Conservation (phyloP, 2,113 vertebrate genomes). For the Progne subis region DNA sequence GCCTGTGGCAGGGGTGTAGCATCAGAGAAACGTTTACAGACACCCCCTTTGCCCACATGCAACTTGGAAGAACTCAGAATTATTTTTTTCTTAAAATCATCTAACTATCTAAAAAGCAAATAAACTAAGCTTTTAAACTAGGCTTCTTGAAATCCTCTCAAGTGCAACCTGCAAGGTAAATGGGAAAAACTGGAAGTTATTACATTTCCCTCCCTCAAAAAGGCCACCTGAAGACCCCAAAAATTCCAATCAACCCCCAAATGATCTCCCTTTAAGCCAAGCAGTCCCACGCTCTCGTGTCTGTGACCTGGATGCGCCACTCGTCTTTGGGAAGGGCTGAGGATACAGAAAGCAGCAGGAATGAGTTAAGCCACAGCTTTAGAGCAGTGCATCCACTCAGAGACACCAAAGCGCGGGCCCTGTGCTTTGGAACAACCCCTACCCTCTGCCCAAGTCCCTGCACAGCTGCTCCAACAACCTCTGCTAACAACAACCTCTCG, state of each 20-base stretch:
- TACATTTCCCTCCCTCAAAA: neutral
- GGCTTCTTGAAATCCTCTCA: slow-evolving; percentile 20
- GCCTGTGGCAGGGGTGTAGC: neutral
- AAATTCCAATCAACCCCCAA: neutral
- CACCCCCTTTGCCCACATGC: neutral
- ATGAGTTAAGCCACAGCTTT: neutral
- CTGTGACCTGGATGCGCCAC: neutral
- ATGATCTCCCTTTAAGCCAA: neutral
- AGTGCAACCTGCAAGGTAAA: slow-evolving; percentile 38
- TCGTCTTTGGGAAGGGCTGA: neutral
- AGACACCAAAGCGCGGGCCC: neutral
- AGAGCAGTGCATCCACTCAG: neutral
- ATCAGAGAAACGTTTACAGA: neutral
- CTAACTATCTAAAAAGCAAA: neutral
- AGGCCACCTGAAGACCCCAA: neutral
- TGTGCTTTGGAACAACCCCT: neutral
- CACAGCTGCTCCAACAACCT: neutral
- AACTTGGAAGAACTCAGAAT: neutral
- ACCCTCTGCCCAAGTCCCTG: neutral
- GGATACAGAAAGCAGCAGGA: neutral
- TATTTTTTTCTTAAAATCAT: neutral
- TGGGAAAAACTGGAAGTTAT: neutral
- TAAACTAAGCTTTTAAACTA: neutral
- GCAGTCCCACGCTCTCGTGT: neutral
- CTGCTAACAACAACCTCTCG: neutral